These are phyloP conservation scores for Boloria selene DNA, from an alignment of 2,888 invertebrate genomes.

Conservation along the genomic window DNA sequence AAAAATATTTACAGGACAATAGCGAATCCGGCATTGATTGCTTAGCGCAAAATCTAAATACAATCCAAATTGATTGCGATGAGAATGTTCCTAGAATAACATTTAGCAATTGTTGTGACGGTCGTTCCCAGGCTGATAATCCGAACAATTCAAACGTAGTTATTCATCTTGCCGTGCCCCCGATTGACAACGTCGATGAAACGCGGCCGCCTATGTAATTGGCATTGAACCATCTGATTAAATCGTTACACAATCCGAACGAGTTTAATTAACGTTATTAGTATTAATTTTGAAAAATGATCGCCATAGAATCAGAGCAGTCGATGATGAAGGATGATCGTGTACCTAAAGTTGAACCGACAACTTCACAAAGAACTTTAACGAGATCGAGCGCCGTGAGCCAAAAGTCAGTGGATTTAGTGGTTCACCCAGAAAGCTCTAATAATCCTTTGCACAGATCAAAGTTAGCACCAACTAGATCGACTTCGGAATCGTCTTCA, in stretches of 20 bases:
- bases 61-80: slow-evolving; percentile 67
- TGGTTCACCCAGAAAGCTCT: slow-evolving; percentile 75
- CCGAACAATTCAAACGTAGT: slow-evolving; percentile 65
- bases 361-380: slow-evolving; percentile 77
- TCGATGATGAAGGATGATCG: slow-evolving; percentile 64
- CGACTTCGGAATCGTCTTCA: slow-evolving; percentile 74
- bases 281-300: slow-evolving; percentile 58
- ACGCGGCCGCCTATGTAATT: slow-evolving; percentile 76
- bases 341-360: slow-evolving; percentile 64
- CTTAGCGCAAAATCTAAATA: slow-evolving; percentile 62
- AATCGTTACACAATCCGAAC: slow-evolving; percentile 24
- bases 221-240: slow-evolving; percentile 36
- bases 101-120: slow-evolving; percentile 77
- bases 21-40: slow-evolving; percentile 59
- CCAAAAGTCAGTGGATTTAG: slow-evolving; percentile 83
- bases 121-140: slow-evolving; percentile 54
- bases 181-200: slow-evolving; percentile 69
- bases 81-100: slow-evolving; percentile 74
- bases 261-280: slow-evolving; percentile 25
- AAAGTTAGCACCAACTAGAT: slow-evolving; percentile 72
- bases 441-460: slow-evolving; percentile 76
- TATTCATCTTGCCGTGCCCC: slow-evolving; percentile 73
- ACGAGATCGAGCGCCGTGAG: slow-evolving; percentile 84
- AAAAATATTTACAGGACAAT: slow-evolving; percentile 49
- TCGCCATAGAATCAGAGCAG: slow-evolving; percentile 74